Conservation (phyloP, 2,888 invertebrate species). For the Leptarthrus brevirostris region DNA sequence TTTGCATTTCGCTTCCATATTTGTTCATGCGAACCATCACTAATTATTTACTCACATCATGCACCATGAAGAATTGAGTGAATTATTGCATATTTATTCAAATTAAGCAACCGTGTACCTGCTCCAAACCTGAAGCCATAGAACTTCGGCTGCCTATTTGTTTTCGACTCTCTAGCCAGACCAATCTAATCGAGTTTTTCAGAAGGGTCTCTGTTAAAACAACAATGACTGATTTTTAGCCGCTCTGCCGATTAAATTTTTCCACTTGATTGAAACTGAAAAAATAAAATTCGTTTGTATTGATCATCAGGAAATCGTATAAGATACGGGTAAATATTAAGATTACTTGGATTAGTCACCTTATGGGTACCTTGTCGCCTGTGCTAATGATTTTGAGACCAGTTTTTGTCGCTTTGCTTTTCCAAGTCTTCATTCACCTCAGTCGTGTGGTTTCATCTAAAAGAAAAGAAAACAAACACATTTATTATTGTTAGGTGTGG, state of each 20-base stretch:
- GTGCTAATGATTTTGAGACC: not conserved
- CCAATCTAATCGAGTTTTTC: not conserved
- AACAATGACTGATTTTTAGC: not conserved
- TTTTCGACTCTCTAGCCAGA: not conserved
- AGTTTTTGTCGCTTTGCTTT: constrained; percentile 5
- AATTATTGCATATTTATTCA: constrained; percentile 43
- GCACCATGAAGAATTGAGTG: constrained; percentile 4
- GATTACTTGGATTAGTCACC: constrained; percentile 31
- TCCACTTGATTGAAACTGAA: constrained; percentile 26
- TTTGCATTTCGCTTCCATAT: constrained; percentile 33
- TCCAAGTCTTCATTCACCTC: not conserved
- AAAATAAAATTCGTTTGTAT: constrained; percentile 1
- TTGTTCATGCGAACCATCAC: constrained; percentile 30
- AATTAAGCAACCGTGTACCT: constrained; percentile 7
- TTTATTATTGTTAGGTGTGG: constrained; percentile 8
- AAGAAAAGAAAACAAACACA: not conserved
- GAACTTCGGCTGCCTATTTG: not conserved
- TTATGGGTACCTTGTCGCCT: constrained; percentile 12
- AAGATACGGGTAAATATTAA: constrained; percentile 13
- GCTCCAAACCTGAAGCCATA: not conserved
- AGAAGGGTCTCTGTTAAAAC: constrained; percentile 22
- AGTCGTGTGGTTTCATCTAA: constrained; percentile 21
- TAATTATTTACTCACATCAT: constrained; percentile 45
- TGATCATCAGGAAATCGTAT: constrained; percentile 16
- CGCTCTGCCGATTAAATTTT: constrained; percentile 5